Base-by-base conservation (phyloP, 2,113 vertebrate species). In the Burhinus bistriatus region DNA sequence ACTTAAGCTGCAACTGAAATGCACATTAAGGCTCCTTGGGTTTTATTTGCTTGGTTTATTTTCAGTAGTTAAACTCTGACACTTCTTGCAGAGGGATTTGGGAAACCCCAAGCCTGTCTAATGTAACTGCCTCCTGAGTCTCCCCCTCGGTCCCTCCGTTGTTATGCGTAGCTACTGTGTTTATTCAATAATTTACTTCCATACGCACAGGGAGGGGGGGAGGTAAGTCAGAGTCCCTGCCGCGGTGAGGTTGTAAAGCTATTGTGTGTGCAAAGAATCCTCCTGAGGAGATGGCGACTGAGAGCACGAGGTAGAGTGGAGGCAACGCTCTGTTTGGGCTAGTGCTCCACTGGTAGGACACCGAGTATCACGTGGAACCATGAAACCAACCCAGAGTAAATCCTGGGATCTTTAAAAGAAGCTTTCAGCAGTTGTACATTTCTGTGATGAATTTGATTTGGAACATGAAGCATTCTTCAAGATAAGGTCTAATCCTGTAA, bases 161-260 rank as follows among this genome's bases (percentile, higher is more conserved):
- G 10, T 23, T 47, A 9, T 7, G 15, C 27, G 5, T 4, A 47
- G 82, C 42, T 79, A 4, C 30, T 85, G 49, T 6, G 6, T 75
- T 93, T 87, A 27, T 6, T 49, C 17, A 51, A 3, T 15, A 13
- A 4, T 8, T 71, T 26, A 34, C 11, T 47, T 11, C 7, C 49
- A 6, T 23, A 22, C 0, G 2, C 11, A 8, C 0, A 1, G 25
- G 1, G 14, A 5, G 0, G 2, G 21, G 21, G 3, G 22, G 7
- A 11, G 11, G 18, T 5, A 17, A 25, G 20, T 15, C 12, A 2
- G 36, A 20, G 30, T 45, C 12, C 7, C 20, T 49, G 44, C 15
- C 20, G 6, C 36, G 21, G 49, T 9, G 6, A 2, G 22, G 79
- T 2, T 45, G n/a, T 62, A 40, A 54, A 62, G 38, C 26, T 20